Conservation (phyloP, 2,113 vertebrate species). For the Alethe diademata region DNA sequence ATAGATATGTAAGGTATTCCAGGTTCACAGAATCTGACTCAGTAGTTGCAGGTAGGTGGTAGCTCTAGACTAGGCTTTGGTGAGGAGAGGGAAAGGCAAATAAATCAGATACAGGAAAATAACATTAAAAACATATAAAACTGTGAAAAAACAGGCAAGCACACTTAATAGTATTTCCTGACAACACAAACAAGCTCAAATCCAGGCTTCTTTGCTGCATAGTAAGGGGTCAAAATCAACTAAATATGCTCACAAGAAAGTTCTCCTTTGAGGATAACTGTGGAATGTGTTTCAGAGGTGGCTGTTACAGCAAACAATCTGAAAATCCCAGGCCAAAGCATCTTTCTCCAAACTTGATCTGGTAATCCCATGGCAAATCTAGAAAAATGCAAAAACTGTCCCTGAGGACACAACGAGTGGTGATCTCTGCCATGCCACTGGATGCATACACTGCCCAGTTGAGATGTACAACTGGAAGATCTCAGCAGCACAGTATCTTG, state of each 20-base stretch:
- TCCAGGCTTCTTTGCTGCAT: not conserved
- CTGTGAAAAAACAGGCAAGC: not conserved
- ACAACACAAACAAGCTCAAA: not conserved
- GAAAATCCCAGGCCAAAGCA: not conserved
- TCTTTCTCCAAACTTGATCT: not conserved
- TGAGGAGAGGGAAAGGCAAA: not conserved
- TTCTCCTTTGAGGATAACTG: not conserved
- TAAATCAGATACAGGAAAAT: not conserved
- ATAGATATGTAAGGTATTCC: fast-evolving
- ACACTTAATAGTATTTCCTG: not conserved
- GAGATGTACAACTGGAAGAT: not conserved
- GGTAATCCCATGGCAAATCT: fast-evolving
- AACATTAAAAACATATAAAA: not conserved
- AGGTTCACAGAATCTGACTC: not conserved
- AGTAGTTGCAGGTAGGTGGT: not conserved
- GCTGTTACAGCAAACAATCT: not conserved
- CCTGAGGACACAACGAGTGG: not conserved
- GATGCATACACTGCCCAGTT: fast-evolving
- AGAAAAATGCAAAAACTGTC: not conserved
- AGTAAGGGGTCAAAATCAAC: not conserved
- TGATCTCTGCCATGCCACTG: not conserved
- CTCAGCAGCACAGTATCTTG: not conserved
- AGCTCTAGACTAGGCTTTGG: not conserved
- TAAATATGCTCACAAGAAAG: not conserved
- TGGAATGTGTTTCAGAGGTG: not conserved